Percentiles rank a stretch among this genome's conserved stretches.
These are phyloP conservation scores for Trichonephila inaurata DNA, from an alignment of 1,140 invertebrate species.

Conservation along the genomic window DNA sequence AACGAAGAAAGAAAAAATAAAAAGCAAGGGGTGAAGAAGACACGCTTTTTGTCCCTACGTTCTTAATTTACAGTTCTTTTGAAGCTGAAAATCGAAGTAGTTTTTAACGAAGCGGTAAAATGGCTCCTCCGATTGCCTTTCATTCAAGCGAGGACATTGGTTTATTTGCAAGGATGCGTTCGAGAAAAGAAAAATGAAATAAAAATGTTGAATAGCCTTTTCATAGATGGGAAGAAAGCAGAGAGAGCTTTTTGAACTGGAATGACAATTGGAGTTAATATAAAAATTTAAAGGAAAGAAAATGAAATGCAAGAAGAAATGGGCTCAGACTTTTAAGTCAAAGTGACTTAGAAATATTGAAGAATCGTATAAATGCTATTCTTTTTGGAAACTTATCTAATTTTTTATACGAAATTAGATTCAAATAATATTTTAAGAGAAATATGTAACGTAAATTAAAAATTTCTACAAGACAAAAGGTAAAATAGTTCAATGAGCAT, in stretches of 20 bases:
- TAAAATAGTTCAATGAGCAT: too few species aligned
- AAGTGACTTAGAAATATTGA: not conserved
- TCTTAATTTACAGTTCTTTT: conserved; percentile 54
- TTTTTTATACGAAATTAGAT: too few species aligned
- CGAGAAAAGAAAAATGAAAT: not conserved
- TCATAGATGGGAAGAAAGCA: not conserved
- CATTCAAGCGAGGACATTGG: conserved; percentile 5
- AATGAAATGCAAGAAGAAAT: not conserved
- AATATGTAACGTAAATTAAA: too few species aligned
- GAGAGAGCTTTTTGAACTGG: not conserved
- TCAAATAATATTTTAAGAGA: too few species aligned
- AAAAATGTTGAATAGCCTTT: not conserved
- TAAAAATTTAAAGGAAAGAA: not conserved
- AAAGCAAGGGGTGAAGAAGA: not conserved
- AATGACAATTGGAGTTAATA: not conserved
- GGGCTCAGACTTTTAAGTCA: not conserved
- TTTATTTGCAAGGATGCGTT: conserved; percentile 29
- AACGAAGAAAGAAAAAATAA: not conserved
- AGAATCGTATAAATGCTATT: not conserved
- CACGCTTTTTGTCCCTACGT: conserved; percentile 40
- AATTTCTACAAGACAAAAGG: too few species aligned
- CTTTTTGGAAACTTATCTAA: not conserved
- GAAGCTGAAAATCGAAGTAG: conserved; percentile 35
- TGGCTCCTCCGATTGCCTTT: conserved; percentile 15
- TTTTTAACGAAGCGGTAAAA: conserved; percentile 66